Conservation (phyloP, 2,113 vertebrate genomes). For the Actenoides hombroni region DNA sequence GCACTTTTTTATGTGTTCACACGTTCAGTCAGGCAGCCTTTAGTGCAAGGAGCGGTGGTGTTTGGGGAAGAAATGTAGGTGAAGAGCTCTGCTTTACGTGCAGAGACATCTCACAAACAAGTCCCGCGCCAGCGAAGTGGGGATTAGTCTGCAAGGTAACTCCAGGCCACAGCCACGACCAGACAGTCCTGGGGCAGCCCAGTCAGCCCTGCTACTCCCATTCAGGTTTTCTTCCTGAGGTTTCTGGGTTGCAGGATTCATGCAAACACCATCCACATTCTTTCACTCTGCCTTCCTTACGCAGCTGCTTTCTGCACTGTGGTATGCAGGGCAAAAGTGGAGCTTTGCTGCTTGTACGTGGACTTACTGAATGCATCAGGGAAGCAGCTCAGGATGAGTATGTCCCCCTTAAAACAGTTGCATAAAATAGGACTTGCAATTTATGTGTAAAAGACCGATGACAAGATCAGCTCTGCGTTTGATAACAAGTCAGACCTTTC, state of each 20-base stretch:
- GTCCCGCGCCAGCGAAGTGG: background rate
- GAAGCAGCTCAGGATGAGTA: background rate
- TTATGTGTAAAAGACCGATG: background rate
- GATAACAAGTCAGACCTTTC: background rate
- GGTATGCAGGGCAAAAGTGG: background rate
- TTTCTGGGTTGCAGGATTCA: background rate
- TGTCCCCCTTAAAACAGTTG: accelerated
- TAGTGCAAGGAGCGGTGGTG: background rate
- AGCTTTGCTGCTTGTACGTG: background rate
- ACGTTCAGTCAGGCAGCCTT: background rate
- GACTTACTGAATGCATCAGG: background rate
- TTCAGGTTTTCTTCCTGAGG: background rate
- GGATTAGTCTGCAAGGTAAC: background rate
- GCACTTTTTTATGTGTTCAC: background rate
- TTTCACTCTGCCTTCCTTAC: background rate
- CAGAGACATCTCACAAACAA: background rate
- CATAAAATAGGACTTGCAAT: background rate
- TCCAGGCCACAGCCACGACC: background rate
- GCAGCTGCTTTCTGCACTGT: background rate
- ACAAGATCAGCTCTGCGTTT: background rate
- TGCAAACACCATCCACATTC: background rate
- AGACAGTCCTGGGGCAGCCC: background rate
- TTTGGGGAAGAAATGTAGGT: background rate
- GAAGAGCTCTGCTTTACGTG: background rate
- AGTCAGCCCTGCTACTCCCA: background rate